Base-by-base conservation (phyloP, 2,888 invertebrate species). In the Syritta pipiens region DNA sequence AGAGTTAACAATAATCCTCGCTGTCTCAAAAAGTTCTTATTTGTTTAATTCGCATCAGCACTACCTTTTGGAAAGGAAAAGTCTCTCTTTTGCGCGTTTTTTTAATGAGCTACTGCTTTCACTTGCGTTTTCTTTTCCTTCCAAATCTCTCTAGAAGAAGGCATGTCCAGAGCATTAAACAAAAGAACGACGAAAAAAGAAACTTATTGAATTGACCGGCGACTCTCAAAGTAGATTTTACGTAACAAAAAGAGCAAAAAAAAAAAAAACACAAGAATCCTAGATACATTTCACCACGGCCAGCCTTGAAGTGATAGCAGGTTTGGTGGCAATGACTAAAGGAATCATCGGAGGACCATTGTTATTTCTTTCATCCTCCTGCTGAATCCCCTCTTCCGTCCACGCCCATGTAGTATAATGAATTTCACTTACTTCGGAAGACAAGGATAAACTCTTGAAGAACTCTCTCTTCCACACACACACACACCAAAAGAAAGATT, bases 181-280 rank as follows among this genome's bases (percentile, higher is more conserved):
- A 17, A 20, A 12, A 12, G 37, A 9, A 17, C 10, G 17, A 42
- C 24, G 49, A 30, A 49, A 69, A 62, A 60, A 49, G 60, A 40
- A 62, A 62, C 55, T 63, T 77, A 65, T 67, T 72, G 72, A 72
- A 79, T 79, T 79, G 72, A 72, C 77, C 60, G 55, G 35, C 65
- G 65, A 51, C 14, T 77, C 77, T 53, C 65, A 53, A 53, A 65
- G 51, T n/a, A n/a, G n/a, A n/a, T n/a, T n/a, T n/a, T n/a, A n/a
- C n/a, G n/a, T n/a, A n/a, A n/a, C n/a, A n/a, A n/a, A n/a, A n/a
- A n/a, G n/a, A n/a, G 53, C 40, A 22, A 40, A 20, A 57, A 3
- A 24, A 19, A 35, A 57, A 42, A 48, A 44, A 14, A 44, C 24
- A 49, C 42, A 17, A 28, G 35, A 44, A 46, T 63, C 32, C 26